These are phyloP conservation scores for Manis javanica DNA, from an alignment of 2,797 vertebrate species.

Conservation along the genomic window DNA sequence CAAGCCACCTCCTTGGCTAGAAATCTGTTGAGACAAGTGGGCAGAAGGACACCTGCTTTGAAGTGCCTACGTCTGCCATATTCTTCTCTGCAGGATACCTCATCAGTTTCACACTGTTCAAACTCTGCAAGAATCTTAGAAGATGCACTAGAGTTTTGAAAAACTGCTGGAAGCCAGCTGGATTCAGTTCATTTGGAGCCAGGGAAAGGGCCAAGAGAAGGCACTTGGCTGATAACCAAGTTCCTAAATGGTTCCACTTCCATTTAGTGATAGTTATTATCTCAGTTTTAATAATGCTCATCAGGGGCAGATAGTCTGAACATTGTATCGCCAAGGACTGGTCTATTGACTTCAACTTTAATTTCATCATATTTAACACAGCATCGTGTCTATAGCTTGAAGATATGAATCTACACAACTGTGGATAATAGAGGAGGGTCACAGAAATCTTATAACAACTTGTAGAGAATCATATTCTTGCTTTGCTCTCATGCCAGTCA, in stretches of 20 bases:
- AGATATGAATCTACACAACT: constrained; percentile 9
- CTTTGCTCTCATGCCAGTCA: neutral
- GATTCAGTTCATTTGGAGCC: neutral
- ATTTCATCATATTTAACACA: neutral
- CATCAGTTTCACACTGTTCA: neutral
- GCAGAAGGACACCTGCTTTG: neutral
- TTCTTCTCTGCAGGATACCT: neutral
- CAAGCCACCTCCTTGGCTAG: neutral
- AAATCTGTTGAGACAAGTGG: neutral
- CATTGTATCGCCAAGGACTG: neutral
- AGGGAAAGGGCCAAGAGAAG: neutral
- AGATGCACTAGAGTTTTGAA: neutral
- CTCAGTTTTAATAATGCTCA: neutral
- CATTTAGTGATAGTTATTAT: neutral
- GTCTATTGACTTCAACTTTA: neutral
- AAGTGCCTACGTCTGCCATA: neutral
- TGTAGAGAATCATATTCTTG: neutral
- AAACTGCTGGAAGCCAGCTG: neutral
- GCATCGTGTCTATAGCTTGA: neutral
- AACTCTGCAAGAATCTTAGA: neutral
- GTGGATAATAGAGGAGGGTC: neutral
- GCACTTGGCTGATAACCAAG: neutral
- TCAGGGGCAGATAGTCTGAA: neutral
- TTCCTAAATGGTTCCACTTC: neutral
- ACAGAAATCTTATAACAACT: neutral